Base-by-base conservation (phyloP, 1,140 invertebrate genomes). In the Mya arenaria region DNA sequence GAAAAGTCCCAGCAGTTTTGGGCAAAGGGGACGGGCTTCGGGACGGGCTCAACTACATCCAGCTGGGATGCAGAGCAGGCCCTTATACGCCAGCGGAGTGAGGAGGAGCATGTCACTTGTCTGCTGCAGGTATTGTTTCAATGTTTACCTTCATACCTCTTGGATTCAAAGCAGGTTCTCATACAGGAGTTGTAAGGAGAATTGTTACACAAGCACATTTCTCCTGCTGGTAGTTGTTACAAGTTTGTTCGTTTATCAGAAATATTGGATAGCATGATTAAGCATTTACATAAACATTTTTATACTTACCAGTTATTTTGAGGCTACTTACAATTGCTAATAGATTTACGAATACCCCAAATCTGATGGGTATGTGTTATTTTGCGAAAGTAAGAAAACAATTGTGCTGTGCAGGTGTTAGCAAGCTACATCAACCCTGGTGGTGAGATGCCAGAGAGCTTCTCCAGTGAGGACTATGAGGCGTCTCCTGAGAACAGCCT, bases 51-150 rank as follows among this genome's bases (percentile, higher is more conserved):
- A 0, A 99, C 97, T 1, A 96, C 97, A 73, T 97, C 98, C 88
- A 97, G 96, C 36, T 99, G 98, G 98, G 98, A 99, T 92, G 97
- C 98, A 13, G 97, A 98, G 88, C 96, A 98, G 88, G 97, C 97
- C 32, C 92, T 99, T n/a, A 91, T 97, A 63, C 94, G 97, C 15
- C 97, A 98, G 91, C 95, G 95, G 62, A 96, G 96, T 83, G 97
- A 99, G 92, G 97, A 99, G 90, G 97, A 98, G 91, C 97, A 98
- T 90, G 97, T 98, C 5, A 97, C 97, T 0, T 97, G 96, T 84
- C 90, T 97, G 28, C 88, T 97, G 0, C 94, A 97, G 88, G 90
- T 92, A 56, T 80, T n/a, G n/a, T n/a, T n/a, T n/a, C n/a, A n/a
- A n/a, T n/a, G n/a, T n/a, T n/a, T n/a, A n/a, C n/a, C n/a, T n/a